phyloP scores from a whole-genome alignment of 2,797 vertebrate species.

The Siniperca scherzeri region DNA sequence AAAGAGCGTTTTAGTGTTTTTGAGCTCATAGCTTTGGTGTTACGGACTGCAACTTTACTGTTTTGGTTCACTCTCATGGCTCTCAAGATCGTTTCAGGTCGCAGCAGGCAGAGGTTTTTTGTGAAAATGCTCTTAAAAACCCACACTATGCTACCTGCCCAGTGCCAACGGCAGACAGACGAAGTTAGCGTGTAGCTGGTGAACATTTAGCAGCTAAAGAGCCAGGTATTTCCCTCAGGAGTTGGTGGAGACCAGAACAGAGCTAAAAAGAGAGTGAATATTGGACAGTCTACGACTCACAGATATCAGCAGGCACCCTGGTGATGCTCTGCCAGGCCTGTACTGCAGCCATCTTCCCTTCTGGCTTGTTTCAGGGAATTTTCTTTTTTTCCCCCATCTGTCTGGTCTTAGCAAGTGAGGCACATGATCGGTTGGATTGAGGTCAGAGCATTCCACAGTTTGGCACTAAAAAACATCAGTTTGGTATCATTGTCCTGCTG shows the following conservation, averaged over 20 bases:
- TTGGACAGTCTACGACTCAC: background rate
- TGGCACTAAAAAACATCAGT: background rate
- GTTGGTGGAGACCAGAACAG: background rate
- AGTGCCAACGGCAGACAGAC: background rate
- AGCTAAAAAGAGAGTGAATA: background rate
- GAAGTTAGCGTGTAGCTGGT: background rate
- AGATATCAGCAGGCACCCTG: background rate
- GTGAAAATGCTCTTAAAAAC: background rate
- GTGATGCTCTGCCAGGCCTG: background rate
- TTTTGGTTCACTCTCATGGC: background rate
- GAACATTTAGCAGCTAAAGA: background rate
- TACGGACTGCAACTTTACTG: no score
- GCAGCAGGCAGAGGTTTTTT: background rate
- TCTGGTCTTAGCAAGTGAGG: slow-evolving; percentile 24
- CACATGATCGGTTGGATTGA: slow-evolving; percentile 18
- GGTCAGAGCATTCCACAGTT: slow-evolving; percentile 25
- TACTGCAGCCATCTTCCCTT: background rate
- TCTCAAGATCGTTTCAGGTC: background rate
- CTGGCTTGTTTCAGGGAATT: background rate
- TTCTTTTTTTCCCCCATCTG: background rate
- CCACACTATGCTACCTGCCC: background rate
- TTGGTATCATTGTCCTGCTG: background rate
- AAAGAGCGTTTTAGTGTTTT: no score
- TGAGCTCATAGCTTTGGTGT: no score
- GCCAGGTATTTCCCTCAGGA: background rate